Percentiles rank a stretch among this genome's conserved stretches.
These are phyloP conservation scores for Pangasius macronema DNA, from an alignment of 2,797 vertebrate genomes.

Conservation along the genomic window DNA sequence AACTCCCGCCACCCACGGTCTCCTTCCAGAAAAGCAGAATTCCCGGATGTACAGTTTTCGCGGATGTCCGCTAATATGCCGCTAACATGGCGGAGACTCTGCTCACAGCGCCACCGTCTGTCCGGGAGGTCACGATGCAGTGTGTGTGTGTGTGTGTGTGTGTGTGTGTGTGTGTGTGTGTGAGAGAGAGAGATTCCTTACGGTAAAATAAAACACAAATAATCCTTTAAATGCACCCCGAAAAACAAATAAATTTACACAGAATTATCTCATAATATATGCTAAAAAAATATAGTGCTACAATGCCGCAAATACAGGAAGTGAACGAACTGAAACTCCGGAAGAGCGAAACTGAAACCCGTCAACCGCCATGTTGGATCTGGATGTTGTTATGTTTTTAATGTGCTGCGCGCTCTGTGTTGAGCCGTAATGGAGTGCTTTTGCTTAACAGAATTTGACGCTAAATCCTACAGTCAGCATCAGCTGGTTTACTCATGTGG, in stretches of 20 bases:
- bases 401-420: no score
- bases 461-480: not conserved
- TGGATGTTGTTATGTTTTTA: not conserved
- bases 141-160: slow-evolving; percentile 4
- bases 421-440: not conserved
- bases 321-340: not conserved
- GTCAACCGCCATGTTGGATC: not conserved
- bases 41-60: slow-evolving; percentile 32
- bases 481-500: not conserved
- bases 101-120: slow-evolving; percentile 24
- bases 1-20: slow-evolving; percentile 41
- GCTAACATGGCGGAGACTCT: no score
- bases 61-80: slow-evolving; percentile 17
- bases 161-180: no score
- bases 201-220: not conserved
- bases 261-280: not conserved
- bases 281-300: not conserved
- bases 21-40: not conserved
- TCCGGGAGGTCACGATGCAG: not conserved
- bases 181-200: no score
- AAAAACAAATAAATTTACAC: not conserved
- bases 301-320: not conserved
- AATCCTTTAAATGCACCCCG: not conserved
- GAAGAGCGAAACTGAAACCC: not conserved
- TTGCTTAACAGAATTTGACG: not conserved